Base-by-base conservation (phyloP, 30 jellyfish, hydroid and myxozoan species). In the Hydractinia symbiolongicarpus region DNA sequence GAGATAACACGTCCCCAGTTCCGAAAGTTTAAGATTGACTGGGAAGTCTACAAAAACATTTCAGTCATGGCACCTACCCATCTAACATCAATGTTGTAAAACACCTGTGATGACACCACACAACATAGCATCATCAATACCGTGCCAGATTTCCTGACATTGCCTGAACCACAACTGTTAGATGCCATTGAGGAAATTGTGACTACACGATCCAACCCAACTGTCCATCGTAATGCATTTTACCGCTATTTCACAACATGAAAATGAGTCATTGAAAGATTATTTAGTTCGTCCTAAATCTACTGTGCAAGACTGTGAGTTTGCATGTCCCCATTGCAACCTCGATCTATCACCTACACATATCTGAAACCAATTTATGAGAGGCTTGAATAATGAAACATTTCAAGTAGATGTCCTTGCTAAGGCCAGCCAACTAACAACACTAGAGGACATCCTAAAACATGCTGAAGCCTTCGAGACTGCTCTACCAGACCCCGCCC, bases 381-480 rank as follows among this genome's bases (percentile, higher is more conserved):
- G 80, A 5, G 80, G 80, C 8, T 15, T 71, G 7, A 8, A 71
- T 19, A 20, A 55, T 8, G 80, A 71, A 30, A 8, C 60, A 7
- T 4, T 71, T 0, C 80, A 71, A 71, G n/a, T 58, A 19, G 80
- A 71, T 53, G n/a, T 71, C 8, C n/a, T 71, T 19, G 80, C 80
- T 58, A 71, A 71, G 80, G 67, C 67, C 80, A 71, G 80, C 68
- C 80, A 19, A 71, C 53, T 19, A 10, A 71, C 30, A 71, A 71
- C 80, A 55, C 67, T 71, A 19, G n/a, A 30, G 8, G 80, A 71
- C 80, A 15, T 71, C 50, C 9, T 71, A 1, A 71, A 71, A 19
- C 80, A 71, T 58, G 67, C 80, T 50, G 60, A 71, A 71, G 80
- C 80, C 80, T n/a, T 71, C 10, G 80, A 7, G 51, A 71, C 80